Conservation (phyloP, 1,140 invertebrate genomes). For the Drosophila rhopaloa region DNA sequence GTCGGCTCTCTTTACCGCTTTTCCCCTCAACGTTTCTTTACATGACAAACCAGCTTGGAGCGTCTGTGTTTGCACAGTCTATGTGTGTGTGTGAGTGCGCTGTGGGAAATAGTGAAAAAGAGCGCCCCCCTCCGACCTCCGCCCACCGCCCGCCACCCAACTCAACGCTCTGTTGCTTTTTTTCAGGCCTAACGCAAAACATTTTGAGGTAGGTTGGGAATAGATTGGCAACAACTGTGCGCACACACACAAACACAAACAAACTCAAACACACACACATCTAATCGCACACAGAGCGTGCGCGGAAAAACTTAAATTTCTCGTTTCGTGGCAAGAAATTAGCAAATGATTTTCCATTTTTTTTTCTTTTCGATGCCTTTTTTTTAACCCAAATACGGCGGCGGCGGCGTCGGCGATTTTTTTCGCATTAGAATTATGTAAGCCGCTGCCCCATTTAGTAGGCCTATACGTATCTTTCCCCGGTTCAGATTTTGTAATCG, state of each 20-base stretch:
- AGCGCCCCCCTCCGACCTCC: conserved; percentile 34
- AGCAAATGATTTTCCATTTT: conserved; percentile 78
- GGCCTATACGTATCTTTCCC: conserved; percentile 15
- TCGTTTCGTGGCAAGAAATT: conserved; percentile 80
- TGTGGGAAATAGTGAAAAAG: conserved; percentile 80
- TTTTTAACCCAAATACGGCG: conserved; percentile 77
- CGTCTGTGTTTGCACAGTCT: conserved; percentile 52
- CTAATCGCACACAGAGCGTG: conserved; percentile 19
- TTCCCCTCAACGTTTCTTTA: conserved; percentile 38
- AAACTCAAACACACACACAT: conserved; percentile 24
- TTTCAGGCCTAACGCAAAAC: conserved; percentile 81
- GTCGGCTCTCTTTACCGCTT: conserved; percentile 38
- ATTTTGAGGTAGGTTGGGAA: conserved; percentile 84
- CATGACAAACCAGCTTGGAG: conserved; percentile 72
- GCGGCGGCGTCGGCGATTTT: conserved; percentile 27
- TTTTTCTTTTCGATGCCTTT: conserved; percentile 33
- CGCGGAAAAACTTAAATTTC: conserved; percentile 81
- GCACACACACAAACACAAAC: conserved; percentile 51
- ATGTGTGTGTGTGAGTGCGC: conserved; percentile 28
- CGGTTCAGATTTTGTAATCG: conserved; percentile 41
- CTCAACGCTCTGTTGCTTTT: conserved; percentile 73
- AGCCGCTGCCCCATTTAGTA: conserved; percentile 40
- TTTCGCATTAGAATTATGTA: conserved; percentile 75
- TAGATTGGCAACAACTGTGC: conserved; percentile 79
- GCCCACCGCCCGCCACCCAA: conserved; percentile 42